Conservation (phyloP, 2,888 invertebrate genomes). For the Polyploca ridens region DNA sequence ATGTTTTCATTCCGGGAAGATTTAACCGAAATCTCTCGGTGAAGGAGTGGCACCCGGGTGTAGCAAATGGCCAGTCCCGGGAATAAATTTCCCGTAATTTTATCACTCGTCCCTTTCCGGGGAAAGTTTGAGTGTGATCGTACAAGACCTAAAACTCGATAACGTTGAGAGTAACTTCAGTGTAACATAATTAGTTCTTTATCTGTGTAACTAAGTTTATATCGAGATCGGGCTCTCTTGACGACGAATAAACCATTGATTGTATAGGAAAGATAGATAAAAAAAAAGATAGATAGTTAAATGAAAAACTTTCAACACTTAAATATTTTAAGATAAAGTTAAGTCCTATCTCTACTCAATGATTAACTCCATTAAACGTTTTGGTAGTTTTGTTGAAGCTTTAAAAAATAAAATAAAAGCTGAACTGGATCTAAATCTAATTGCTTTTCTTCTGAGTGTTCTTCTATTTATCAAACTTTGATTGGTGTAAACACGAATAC, state of each 20-base stretch:
- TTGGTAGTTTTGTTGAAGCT: not conserved
- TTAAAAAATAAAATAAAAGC: not conserved
- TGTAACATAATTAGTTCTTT: slow-evolving; percentile 29
- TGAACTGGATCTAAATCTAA: not conserved
- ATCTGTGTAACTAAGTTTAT: slow-evolving; percentile 8
- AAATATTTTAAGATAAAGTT: not conserved
- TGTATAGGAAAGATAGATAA: not conserved
- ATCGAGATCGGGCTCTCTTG: not conserved
- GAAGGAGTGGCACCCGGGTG: slow-evolving; percentile 55
- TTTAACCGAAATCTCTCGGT: slow-evolving; percentile 50
- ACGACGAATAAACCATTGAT: not conserved
- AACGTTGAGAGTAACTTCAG: slow-evolving; percentile 31
- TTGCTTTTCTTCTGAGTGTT: not conserved
- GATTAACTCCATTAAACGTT: slow-evolving; percentile 3
- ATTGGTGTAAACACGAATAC: not conserved
- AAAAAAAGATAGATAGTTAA: not conserved
- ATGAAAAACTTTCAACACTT: slow-evolving; percentile 7
- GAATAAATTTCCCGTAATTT: slow-evolving; percentile 72
- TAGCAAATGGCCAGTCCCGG: slow-evolving; percentile 60
- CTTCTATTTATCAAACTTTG: not conserved
- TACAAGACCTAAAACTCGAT: slow-evolving; percentile 46
- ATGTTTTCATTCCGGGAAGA: slow-evolving; percentile 28
- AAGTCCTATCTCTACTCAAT: not conserved
- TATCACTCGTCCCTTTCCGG: slow-evolving; percentile 59
- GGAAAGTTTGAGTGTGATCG: slow-evolving; percentile 43